Percentiles rank a stretch among this genome's conserved stretches.
Evolutionary conservation across 2,888 invertebrate species (phyloP).

Genomic region (Tethea ocularis): DNA sequence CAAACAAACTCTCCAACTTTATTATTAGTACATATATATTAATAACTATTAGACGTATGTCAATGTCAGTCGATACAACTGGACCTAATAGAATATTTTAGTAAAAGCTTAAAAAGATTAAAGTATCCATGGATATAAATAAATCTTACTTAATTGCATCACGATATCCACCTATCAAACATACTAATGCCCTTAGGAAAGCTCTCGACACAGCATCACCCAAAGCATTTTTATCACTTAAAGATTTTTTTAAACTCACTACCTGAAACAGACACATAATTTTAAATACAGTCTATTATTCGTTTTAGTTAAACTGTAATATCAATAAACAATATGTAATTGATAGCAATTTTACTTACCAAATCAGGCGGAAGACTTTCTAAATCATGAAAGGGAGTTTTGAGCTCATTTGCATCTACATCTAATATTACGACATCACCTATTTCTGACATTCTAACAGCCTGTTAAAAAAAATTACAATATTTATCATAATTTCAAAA

Average conservation of each 20-base stretch:
- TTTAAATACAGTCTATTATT: slow-evolving; percentile 8
- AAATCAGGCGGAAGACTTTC: slow-evolving; percentile 95
- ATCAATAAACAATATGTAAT: slow-evolving; percentile 1
- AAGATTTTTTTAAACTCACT: slow-evolving; percentile 88
- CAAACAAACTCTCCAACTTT: too few relatives aligned
- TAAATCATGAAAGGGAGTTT: slow-evolving; percentile 95
- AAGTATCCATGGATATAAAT: background rate
- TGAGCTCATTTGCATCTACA: slow-evolving; percentile 94
- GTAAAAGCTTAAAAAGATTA: background rate
- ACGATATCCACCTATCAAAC: slow-evolving; percentile 96
- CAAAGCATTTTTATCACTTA: slow-evolving; percentile 90
- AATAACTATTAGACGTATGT: too few relatives aligned
- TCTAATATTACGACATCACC: slow-evolving; percentile 97
- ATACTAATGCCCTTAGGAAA: slow-evolving; percentile 95
- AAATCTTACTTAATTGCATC: slow-evolving; percentile 90
- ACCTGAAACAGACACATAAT: slow-evolving; percentile 80
- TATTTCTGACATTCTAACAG: slow-evolving; percentile 90
- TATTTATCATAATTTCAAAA: slow-evolving; percentile 13
- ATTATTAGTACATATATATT: too few relatives aligned
- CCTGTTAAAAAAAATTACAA: slow-evolving; percentile 79
- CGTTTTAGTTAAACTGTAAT: background rate
- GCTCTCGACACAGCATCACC: slow-evolving; percentile 97
- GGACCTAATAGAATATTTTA: too few relatives aligned
- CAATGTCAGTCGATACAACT: too few relatives aligned
- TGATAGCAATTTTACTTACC: slow-evolving; percentile 75